Base-by-base conservation (phyloP, 2,113 vertebrate genomes). In the Piprites chloris region DNA sequence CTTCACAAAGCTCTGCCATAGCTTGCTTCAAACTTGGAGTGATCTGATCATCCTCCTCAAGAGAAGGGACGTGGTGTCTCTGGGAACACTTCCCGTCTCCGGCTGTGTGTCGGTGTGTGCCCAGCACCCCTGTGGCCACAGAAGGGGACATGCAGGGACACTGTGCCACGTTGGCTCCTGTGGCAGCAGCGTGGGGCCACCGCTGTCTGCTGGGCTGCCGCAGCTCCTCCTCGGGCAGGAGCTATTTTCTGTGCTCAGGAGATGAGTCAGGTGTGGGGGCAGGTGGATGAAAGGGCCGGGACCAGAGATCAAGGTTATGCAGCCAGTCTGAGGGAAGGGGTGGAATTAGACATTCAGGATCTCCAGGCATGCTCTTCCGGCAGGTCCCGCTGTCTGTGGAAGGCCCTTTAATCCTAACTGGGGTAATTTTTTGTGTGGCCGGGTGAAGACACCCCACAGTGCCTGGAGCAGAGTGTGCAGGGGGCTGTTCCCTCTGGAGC, bases 251-350 rank as follows among this genome's bases (percentile, higher is more conserved):
- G 28, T 10, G 1, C 68, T 84, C 37, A 22, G 94, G 91, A 93
- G 96, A 96, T 97, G 96, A 96, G 73, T 96, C 95, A 95, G 93
- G 93, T 95, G 93, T 95, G 94, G 95, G 94, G 95, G 96, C 95
- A 93, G 95, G 89, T 81, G 86, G 80, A 90, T 96, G 94, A 96
- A 96, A 95, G 96, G 88, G 90, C 66, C 0, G 33, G 85, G 65
- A 63, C 32, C 0, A 1, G 65, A 94, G 95, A 95, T 96, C 76
- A 96, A 93, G 95, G 93, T 78, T 90, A 30, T 74, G n/a, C 79
- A 77, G 55, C 52, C 66, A 72, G 96, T 92, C 90, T 93, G 88
- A 95, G 88, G 85, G 92, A 75, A 96, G 88, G 62, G 88, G 73
- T 86, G 80, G 92, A 90, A 92, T 92, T 16, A 93, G 95, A 86